Evolutionary conservation across 2,888 invertebrate species (phyloP), one percentile per base, ranked within the genome.

Genomic region (Sphaerophoria taeniata): DNA sequence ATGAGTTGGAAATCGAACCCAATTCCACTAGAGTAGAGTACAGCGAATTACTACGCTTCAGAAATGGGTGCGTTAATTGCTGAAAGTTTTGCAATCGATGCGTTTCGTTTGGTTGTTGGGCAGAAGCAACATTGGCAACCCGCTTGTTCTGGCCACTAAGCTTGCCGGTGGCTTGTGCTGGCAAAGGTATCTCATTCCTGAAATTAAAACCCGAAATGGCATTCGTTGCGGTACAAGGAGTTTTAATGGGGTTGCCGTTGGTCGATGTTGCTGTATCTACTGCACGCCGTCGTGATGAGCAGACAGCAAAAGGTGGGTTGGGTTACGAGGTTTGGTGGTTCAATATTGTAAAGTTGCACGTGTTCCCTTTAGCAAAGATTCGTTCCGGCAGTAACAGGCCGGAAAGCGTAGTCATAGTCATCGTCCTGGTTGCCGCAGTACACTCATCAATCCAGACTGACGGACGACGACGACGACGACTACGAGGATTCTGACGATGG

Each of bases 151-250:
- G 45, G 67, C 67, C 60, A 53, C 67, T 53, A 76, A 76, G 53
- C 65, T 36, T 60, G 34, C 55, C 47, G 34, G 14, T 58, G 51
- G 67, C 24, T 12, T 31, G 43, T 47, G 24, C 2, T 24, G 31
- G 11, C 9, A 45, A 5, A 6, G 0, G 72, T 76, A 71, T 71
- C 83, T 84, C 74, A 67, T 84, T 74, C 61, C 65, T 69, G 69
- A 81, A 85, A 81, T 85, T 85, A 81, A 85, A 85, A 81, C 76
- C 58, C n/a, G 56, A 76, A 81, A 81, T 85, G 81, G 76, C 53
- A 85, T 85, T 85, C 85, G 81, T 70, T 85, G 81, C 76, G 81
- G 81, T 81, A 70, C 81, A 81, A 81, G 76, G 61, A 80, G 72
- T 71, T 51, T 70, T 56, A 56, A 58, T 58, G 67, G 24, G 73